phyloP scores from a whole-genome alignment of 2,888 invertebrate genomes.

The Colostygia pectinataria region DNA sequence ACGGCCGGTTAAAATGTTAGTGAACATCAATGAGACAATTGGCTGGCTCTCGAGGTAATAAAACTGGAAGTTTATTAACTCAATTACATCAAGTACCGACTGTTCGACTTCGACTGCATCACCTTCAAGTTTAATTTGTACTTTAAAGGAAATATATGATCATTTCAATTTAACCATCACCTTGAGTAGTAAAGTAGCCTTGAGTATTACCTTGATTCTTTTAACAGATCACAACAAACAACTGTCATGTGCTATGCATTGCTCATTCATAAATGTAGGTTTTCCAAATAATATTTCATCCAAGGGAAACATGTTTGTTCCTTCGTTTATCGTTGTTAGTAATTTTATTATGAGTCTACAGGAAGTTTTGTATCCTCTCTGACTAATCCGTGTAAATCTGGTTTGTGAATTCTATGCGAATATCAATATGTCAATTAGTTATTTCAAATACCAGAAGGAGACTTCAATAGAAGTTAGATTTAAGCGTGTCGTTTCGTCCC shows the following conservation, averaged over 20 bases:
- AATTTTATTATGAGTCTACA: slow-evolving; percentile 11
- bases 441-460: slow-evolving; percentile 27
- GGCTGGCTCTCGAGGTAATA: slow-evolving; percentile 14
- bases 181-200: no score
- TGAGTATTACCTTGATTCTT: no score
- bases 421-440: slow-evolving; percentile 29
- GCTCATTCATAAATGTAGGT: background rate
- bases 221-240: slow-evolving; percentile 4
- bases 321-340: background rate
- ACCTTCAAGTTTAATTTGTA: slow-evolving; percentile 30
- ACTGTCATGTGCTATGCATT: background rate
- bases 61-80: slow-evolving; percentile 20
- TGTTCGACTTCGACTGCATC: slow-evolving; percentile 21
- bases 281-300: background rate
- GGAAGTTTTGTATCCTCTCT: slow-evolving; percentile 21
- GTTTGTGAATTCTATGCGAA: slow-evolving; percentile 41
- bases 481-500: slow-evolving; percentile 38
- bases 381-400: slow-evolving; percentile 35
- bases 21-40: slow-evolving; percentile 16
- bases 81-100: slow-evolving; percentile 31
- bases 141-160: slow-evolving; percentile 2
- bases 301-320: background rate
- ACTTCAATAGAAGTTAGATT: slow-evolving; percentile 20
- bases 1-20: no score
- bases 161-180: slow-evolving; percentile 12